Percentiles rank a stretch among this genome's conserved stretches.
Conservation (phyloP, 2,797 vertebrate species). For the Numenius phaeopus region DNA sequence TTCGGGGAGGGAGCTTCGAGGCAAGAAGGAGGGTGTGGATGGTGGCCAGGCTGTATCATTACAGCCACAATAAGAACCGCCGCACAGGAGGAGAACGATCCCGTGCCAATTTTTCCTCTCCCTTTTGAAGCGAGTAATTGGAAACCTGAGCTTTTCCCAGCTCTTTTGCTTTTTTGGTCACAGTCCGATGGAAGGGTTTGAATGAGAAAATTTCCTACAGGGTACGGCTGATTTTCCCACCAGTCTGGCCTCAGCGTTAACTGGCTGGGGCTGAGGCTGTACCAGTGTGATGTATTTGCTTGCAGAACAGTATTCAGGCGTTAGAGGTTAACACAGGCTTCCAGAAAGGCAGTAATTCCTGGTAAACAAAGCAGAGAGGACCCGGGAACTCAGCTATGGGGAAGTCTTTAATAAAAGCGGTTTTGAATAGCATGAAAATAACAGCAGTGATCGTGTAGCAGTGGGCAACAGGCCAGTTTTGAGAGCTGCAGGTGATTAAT, state of each 20-base stretch:
- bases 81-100: constrained; percentile 15
- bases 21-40: constrained; percentile 18
- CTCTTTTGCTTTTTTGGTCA: constrained; percentile 41
- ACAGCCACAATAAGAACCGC: background rate
- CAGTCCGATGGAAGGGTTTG: constrained; percentile 44
- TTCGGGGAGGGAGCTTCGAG: constrained; percentile 33
- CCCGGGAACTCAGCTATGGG: background rate
- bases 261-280: background rate
- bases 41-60: constrained; percentile 52
- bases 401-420: constrained; percentile 31
- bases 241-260: background rate
- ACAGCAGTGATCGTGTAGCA: background rate
- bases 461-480: background rate
- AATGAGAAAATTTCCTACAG: constrained; percentile 48
- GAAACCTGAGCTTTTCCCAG: constrained; percentile 33
- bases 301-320: background rate
- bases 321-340: background rate
- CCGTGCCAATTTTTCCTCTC: background rate
- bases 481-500: background rate
- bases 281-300: background rate
- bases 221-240: constrained; percentile 31
- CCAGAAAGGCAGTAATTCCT: constrained; percentile 27
- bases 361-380: constrained; percentile 20
- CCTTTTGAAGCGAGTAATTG: constrained; percentile 47
- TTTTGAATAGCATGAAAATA: background rate